Evolutionary conservation across 2,888 invertebrate species (phyloP), one percentile per base, ranked within the genome.

Genomic region (Melanostoma scalare): DNA sequence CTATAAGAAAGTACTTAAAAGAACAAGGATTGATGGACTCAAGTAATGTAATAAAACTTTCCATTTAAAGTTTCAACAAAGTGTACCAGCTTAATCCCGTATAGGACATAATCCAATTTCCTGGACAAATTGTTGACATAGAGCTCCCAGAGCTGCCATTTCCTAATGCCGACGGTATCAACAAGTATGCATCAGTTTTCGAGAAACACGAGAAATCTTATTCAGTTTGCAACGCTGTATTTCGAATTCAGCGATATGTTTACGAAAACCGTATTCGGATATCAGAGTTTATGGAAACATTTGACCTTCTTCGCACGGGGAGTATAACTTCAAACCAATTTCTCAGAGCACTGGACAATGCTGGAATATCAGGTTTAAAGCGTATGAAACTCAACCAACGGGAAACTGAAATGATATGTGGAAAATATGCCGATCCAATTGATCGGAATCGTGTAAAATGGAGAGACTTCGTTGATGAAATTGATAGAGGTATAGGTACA

Each of bases 381-480:
- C 90, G 92, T 40, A 87, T 94, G 50, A 93, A 92, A 87, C 89
- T 96, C 36, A 92, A 94, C 0, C 92, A 93, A 67, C 91, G 92
- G 1, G 96, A 96, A 90, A 91, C 94, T 46, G 90, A 93, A 77
- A 92, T 93, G 73, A 89, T 96, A n/a, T 92, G 93, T 86, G 91
- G 92, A 9, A 94, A 94, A 88, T 96, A 96, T 90, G 89, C 93
- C 78, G 95, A 96, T 92, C 94, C 95, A n/a, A 93, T 94, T 86
- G 95, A 96, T 89, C 90, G 91, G 0, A 92, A 93, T 68, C 93
- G 94, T 67, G 92, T 96, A 52, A 94, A 95, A 89, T 96, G 96
- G 96, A 93, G 93, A 75, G 94, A 94, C 31, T 96, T 96, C 89
- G 95, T 94, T 87, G 94, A 95, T 87, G 96, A 96, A 89, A 94